Percentiles rank a stretch among this genome's conserved stretches.
Evolutionary conservation across 2,113 vertebrate species (phyloP).

Genomic region (Apaloderma vittatum): DNA sequence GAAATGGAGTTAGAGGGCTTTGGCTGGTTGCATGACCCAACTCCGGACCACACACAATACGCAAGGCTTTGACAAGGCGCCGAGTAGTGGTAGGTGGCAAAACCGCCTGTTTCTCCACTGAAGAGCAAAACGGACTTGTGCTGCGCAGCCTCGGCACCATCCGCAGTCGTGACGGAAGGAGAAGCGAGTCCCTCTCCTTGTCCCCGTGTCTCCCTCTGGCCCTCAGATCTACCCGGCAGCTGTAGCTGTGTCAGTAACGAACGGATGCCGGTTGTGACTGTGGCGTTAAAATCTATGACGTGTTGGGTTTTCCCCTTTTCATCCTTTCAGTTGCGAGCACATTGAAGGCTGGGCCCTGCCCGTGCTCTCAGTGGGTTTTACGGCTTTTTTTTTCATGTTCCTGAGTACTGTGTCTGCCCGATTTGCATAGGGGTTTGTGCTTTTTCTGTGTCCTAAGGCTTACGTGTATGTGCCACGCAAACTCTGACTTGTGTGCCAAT

Average conservation of each 20-base stretch:
- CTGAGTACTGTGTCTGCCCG: background rate
- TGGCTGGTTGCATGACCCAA: constrained; percentile 35
- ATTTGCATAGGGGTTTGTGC: background rate
- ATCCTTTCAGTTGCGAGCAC: background rate
- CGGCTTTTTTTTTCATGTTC: background rate
- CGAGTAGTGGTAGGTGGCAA: constrained; percentile 17
- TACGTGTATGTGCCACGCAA: background rate
- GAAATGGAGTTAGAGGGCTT: constrained; percentile 51
- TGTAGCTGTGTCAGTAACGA: no score
- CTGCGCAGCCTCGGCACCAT: accelerated
- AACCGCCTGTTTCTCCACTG: background rate
- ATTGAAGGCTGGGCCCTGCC: background rate
- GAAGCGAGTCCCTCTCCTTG: background rate
- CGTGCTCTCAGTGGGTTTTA: background rate
- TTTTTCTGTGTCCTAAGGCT: background rate
- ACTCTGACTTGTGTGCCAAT: background rate
- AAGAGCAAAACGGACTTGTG: background rate
- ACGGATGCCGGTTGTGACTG: background rate
- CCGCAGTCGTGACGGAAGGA: accelerated
- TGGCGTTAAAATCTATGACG: background rate
- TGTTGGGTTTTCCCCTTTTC: background rate
- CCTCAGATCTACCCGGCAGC: background rate
- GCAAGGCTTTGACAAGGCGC: background rate
- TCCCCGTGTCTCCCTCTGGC: background rate
- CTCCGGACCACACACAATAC: constrained; percentile 48